Conservation (phyloP, 2,113 vertebrate genomes). For the Sclerurus mexicanus region DNA sequence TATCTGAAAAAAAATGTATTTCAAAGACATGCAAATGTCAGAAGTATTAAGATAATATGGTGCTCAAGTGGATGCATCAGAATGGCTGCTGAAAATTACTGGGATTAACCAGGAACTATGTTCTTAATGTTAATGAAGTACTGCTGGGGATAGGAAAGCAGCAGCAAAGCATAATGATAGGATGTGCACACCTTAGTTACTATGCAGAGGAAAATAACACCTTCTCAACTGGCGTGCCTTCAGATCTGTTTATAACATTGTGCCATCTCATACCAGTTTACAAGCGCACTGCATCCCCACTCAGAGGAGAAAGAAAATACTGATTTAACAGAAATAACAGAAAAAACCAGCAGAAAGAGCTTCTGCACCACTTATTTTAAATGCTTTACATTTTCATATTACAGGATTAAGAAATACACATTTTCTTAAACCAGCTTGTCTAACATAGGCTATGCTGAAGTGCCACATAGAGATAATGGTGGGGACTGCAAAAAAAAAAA, state of each 20-base stretch:
- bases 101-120: slow-evolving; percentile 48
- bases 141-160: slow-evolving; percentile 7
- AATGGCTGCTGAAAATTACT: slow-evolving; percentile 62
- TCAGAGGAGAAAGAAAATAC: background rate
- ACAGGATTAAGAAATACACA: background rate
- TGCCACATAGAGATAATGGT: background rate
- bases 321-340: background rate
- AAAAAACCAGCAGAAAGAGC: background rate
- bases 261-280: background rate
- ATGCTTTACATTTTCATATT: background rate
- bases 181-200: slow-evolving; percentile 12
- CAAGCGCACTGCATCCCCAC: background rate
- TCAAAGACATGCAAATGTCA: slow-evolving; percentile 57
- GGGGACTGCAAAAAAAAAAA: background rate
- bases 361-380: background rate
- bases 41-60: slow-evolving; percentile 38
- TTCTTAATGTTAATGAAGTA: slow-evolving; percentile 57
- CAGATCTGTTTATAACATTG: background rate
- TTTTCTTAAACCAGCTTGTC: background rate
- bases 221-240: background rate
- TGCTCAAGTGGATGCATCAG: slow-evolving; percentile 51
- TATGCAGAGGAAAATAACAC: background rate
- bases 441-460: background rate
- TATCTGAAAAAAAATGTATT: slow-evolving; percentile 2
- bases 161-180: slow-evolving; percentile 8